A percentile compares a stretch with the other conserved stretches of the same genome.
These are phyloP conservation scores for Eudasyphora cyanicolor DNA, from an alignment of 2,888 invertebrate genomes.

Conservation along the genomic window DNA sequence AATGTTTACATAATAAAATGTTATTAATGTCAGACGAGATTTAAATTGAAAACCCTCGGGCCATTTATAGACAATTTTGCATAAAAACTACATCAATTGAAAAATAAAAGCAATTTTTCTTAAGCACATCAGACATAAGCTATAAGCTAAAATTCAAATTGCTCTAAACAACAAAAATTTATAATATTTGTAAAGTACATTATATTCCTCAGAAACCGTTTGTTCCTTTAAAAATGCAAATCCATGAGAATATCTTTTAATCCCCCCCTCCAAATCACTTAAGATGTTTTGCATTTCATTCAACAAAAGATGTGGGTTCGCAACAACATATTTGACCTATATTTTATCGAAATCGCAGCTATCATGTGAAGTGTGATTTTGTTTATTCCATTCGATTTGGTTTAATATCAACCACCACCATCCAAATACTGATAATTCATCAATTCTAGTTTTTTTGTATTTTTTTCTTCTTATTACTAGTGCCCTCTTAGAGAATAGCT, in stretches of 20 bases:
- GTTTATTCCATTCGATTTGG: background rate
- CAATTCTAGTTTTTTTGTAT: constrained; percentile 16
- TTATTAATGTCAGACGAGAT: constrained; percentile 19
- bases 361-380: constrained; percentile 14
- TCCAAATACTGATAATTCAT: constrained; percentile 36
- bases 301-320: no score
- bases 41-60: background rate
- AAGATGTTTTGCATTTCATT: no score
- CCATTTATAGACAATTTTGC: background rate
- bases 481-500: background rate
- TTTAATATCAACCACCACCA: background rate
- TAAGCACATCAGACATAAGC: background rate
- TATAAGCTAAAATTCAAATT: no score
- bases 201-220: no score
- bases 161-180: no score
- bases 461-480: no score
- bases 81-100: background rate
- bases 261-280: no score
- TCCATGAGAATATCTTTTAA: no score
- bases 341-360: no score
- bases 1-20: background rate
- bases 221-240: no score
- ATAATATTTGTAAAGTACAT: no score
- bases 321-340: no score
- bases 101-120: background rate